phyloP scores from a whole-genome alignment of 2,888 invertebrate genomes.

The Leptothorax acervorum region DNA sequence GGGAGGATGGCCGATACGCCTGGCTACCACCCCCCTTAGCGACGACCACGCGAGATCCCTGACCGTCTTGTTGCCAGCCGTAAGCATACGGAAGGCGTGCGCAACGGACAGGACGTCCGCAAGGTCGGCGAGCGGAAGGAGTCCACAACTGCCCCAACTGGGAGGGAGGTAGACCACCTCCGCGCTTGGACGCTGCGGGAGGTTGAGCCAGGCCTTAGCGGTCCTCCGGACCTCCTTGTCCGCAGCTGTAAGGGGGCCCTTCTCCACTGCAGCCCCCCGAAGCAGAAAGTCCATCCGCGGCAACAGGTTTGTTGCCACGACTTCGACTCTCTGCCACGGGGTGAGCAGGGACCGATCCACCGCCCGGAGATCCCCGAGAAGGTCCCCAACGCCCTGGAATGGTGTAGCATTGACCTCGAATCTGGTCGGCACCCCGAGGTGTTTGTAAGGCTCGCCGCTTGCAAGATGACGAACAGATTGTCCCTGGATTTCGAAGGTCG shows the following conservation, averaged over 20 bases:
- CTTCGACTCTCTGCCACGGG: not conserved
- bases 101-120: conserved; percentile 66
- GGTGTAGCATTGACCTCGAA: not conserved
- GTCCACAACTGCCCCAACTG: not conserved
- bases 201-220: not conserved
- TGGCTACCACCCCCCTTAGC: not conserved
- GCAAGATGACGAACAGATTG: not conserved
- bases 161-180: not conserved
- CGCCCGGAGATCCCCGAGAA: not conserved
- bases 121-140: conserved; percentile 75
- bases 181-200: not conserved
- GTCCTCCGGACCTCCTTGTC: not conserved
- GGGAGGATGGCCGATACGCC: too few relatives aligned
- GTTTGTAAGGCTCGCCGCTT: not conserved
- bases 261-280: not conserved
- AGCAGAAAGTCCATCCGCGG: not conserved
- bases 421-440: not conserved
- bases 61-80: not conserved
- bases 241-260: not conserved
- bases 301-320: not conserved
- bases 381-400: not conserved
- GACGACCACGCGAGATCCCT: not conserved
- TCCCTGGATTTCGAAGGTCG: not conserved
- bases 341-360: not conserved
- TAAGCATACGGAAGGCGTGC: not conserved